Evolutionary conservation across 1,140 invertebrate genomes (phyloP), one percentile per base, ranked within the genome.

Genomic region (Camponotus pennsylvanicus): DNA sequence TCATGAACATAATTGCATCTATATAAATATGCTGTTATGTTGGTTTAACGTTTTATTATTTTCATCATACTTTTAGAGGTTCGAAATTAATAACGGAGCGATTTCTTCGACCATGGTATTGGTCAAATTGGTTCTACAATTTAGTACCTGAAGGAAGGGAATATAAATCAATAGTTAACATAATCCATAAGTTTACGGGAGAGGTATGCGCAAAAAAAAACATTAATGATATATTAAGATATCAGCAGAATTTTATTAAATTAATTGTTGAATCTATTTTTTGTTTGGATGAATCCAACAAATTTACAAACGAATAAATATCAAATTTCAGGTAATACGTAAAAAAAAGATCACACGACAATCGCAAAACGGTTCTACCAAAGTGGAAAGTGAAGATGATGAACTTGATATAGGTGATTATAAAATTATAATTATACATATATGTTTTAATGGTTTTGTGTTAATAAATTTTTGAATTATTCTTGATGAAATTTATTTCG

Each of bases 161-260:
- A 77, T 95, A 95, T 83, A 91, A 94, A 32, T 80, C 91, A 73
- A 94, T 93, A 63, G 71, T 97, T 5, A 91, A 95, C 13, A 92
- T 93, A 73, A 92, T 97, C 15, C 96, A 97, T 87, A 89, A 89
- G 32, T 97, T 97, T 85, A 96, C 96, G 3, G 91, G 94, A 63
- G 91, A 95, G 86, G 96, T 27, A 27, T 27, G 27, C 27, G 27
- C 96, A 85, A 18, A 0, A 85, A n/a, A 27, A 52, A 6, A 42
- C 6, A 1, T 1, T 69, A 61, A 45, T 49, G 13, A 42, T 21
- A 32, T 18, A 21, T 83, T 42, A n/a, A 61, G 42, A 32, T n/a
- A n/a, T 5, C 15, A 2, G 34, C 18, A 37, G 11, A 59, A 21
- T 76, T 76, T 40, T 15, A 27, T 0, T 32, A 77, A 11, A 45